Base-by-base conservation (phyloP, 2,797 vertebrate species). In the Liasis olivaceus region DNA sequence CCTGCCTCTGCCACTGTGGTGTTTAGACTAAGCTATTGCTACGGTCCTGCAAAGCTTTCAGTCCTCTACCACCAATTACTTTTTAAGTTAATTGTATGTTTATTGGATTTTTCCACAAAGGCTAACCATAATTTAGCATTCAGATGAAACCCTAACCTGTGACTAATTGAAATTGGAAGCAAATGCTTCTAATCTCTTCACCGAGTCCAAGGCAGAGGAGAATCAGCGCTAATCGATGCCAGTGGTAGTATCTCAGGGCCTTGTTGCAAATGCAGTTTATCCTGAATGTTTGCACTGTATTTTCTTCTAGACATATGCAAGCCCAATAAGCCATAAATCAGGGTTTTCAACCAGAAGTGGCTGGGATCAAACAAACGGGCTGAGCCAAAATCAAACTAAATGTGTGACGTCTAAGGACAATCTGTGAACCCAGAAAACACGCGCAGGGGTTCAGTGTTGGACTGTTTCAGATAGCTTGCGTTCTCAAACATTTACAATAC, bases 291-390 rank as follows among this genome's bases (percentile, higher is more conserved):
- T 58, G 87, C 24, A 13, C 28, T 64, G 88, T 85, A 93, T 95
- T 91, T 77, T 28, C 90, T 64, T 92, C 28, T 7, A 56, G 92
- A 93, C 72, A 93, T 72, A 2, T 20, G 20, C 72, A 24, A 47
- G 20, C 36, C 42, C 72, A 47, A 24, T 42, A 81, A 47, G 12
- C 36, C 72, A 81, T 81, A 3, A 22, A 9, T 42, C 42, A 20
- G 36, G 72, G 42, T 8, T 42, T 81, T 81, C 36, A 22, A 12
- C 8, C 36, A 47, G 20, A 24, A 81, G 42, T 20, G 42, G 77
- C 36, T 9, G 9, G 36, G 77, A 47, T 81, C 9, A 81, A 81
- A 22, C 72, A 47, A 42, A 81, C 22, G 24, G 47, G 20, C 77
- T 81, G 47, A 81, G 42, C 42, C 42, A 81, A 24, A 81, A 81